These are phyloP conservation scores for Silvanus unidentatus DNA, from an alignment of 2,888 invertebrate genomes.

Conservation along the genomic window DNA sequence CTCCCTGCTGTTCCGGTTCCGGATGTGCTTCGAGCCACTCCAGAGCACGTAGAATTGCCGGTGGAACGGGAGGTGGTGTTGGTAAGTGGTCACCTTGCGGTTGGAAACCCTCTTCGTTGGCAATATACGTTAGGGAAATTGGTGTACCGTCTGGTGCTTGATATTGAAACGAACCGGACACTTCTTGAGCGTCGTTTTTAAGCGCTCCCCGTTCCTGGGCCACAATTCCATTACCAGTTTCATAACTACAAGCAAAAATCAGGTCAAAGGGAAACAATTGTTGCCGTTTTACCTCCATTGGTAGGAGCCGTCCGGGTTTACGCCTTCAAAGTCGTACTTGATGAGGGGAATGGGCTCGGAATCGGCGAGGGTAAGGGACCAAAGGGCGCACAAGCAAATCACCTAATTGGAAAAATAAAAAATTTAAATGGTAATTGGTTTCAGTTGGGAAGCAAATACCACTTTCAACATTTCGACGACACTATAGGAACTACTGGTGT, in stretches of 20 bases:
- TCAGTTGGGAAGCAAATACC: too few species aligned
- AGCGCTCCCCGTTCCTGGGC: constrained; percentile 56
- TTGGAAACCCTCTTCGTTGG: constrained; percentile 65
- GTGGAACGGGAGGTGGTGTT: constrained; percentile 69
- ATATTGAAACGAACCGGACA: constrained; percentile 28
- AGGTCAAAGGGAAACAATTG: too few species aligned
- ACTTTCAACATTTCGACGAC: too few species aligned
- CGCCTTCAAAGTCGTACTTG: constrained; percentile 53
- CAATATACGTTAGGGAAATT: constrained; percentile 52
- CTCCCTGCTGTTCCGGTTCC: constrained; percentile 26
- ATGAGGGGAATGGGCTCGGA: constrained; percentile 51
- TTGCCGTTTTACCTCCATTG: constrained; percentile 46
- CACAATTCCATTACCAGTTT: constrained; percentile 56
- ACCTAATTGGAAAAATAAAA: too few species aligned
- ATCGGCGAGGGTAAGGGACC: too few species aligned
- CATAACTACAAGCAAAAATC: constrained; percentile 29
- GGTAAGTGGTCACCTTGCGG: constrained; percentile 68
- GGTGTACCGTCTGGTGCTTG: constrained; percentile 27
- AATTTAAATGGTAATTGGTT: too few species aligned
- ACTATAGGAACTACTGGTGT: too few species aligned
- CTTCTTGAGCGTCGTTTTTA: constrained; percentile 45
- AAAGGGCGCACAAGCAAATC: too few species aligned
- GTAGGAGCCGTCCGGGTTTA: constrained; percentile 54
- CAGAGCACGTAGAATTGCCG: constrained; percentile 61
- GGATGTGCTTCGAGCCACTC: constrained; percentile 49